Conservation (phyloP, 2,888 invertebrate genomes). For the Aphodius granarius region DNA sequence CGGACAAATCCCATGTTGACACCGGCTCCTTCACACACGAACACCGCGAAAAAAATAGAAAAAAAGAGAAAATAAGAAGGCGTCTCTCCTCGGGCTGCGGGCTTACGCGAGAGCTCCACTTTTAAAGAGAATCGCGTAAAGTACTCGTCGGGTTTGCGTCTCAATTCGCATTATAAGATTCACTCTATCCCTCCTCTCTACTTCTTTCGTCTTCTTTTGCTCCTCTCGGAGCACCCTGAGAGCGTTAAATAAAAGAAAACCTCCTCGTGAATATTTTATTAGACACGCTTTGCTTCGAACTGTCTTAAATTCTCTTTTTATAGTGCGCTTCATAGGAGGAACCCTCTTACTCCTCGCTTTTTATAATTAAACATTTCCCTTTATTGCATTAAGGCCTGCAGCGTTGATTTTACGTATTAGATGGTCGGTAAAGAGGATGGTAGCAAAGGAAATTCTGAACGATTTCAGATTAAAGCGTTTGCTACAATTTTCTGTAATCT, state of each 20-base stretch:
- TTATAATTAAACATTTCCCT: slow-evolving; percentile 7
- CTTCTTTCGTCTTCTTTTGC: background rate
- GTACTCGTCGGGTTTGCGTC: slow-evolving; percentile 38
- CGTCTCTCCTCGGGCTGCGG: slow-evolving; percentile 33
- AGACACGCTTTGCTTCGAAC: slow-evolving; percentile 38
- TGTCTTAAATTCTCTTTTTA: background rate
- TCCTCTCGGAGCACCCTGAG: background rate
- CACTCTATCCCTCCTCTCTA: slow-evolving; percentile 15
- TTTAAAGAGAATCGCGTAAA: slow-evolving; percentile 41
- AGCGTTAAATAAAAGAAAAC: slow-evolving; percentile 45
- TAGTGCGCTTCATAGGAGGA: background rate
- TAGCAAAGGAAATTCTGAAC: background rate
- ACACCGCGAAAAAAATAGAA: slow-evolving; percentile 44
- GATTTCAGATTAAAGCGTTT: background rate
- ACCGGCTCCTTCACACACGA: slow-evolving; percentile 47
- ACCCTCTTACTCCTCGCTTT: background rate
- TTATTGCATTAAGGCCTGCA: background rate
- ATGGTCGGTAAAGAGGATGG: background rate
- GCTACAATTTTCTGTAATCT: background rate
- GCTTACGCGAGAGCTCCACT: slow-evolving; percentile 42
- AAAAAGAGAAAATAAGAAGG: slow-evolving; percentile 45
- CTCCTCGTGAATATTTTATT: slow-evolving; percentile 47
- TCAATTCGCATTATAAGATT: slow-evolving; percentile 46
- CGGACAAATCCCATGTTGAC: slow-evolving; percentile 47
- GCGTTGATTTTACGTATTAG: slow-evolving; percentile 1